phyloP scores from a whole-genome alignment of 2,113 vertebrate genomes.

The Nicator chloris region DNA sequence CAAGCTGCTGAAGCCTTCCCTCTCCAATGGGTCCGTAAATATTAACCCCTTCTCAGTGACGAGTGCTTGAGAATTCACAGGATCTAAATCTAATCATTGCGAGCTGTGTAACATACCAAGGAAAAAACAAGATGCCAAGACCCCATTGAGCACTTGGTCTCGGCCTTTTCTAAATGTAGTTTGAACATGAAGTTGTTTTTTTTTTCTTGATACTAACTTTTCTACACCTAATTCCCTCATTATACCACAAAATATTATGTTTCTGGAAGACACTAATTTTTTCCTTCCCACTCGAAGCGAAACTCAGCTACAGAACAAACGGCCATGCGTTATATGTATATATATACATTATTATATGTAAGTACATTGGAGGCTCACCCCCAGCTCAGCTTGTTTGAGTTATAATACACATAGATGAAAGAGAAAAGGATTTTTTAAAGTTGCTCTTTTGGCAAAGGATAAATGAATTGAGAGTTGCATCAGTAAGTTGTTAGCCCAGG shows the following conservation, averaged over 20 bases:
- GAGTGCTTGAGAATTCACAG: accelerated
- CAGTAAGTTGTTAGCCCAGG: neutral
- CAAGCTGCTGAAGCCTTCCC: too few relatives aligned
- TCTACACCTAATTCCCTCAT: neutral
- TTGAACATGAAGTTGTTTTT: neutral
- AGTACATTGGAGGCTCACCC: neutral
- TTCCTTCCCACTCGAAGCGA: neutral
- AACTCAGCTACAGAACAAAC: neutral
- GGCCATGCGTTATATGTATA: too few relatives aligned
- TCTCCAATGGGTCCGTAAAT: accelerated
- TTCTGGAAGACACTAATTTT: neutral
- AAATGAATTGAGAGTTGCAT: neutral
- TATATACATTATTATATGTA: too few relatives aligned
- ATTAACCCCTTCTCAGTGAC: accelerated
- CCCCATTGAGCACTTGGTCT: accelerated
- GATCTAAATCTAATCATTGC: neutral
- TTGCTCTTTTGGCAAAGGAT: neutral
- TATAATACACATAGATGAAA: accelerated
- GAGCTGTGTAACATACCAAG: accelerated
- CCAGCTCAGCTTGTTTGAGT: neutral
- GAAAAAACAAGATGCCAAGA: accelerated
- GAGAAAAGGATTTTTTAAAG: neutral
- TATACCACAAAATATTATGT: neutral
- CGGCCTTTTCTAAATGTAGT: too few relatives aligned
- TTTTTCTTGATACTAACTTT: neutral